These are phyloP conservation scores for Sebastolobus altivelis DNA, from an alignment of 2,797 vertebrate species.

Conservation along the genomic window DNA sequence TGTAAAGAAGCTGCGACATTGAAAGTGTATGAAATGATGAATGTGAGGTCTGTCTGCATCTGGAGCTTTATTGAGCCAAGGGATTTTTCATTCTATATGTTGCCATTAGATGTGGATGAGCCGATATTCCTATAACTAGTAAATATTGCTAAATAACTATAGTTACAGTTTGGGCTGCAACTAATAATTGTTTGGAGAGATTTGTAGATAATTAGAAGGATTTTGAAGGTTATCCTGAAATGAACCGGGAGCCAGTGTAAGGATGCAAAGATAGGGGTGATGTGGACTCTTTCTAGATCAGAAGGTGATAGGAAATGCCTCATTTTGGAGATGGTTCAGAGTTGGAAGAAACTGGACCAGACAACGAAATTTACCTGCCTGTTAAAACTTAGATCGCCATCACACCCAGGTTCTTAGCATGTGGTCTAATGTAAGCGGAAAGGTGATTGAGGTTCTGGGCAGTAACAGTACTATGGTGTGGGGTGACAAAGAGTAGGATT, in stretches of 20 bases:
- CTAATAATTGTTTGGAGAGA: background rate
- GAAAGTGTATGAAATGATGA: constrained; percentile 13
- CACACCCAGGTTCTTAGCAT: background rate
- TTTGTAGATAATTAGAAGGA: background rate
- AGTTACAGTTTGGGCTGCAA: background rate
- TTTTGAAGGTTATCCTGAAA: background rate
- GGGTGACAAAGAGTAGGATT: background rate
- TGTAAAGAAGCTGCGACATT: constrained; percentile 1
- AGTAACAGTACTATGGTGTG: background rate
- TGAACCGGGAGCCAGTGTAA: background rate
- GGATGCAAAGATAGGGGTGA: background rate
- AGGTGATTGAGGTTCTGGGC: background rate
- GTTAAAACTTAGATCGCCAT: background rate
- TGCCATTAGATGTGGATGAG: constrained; percentile 6
- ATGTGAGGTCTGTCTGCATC: background rate
- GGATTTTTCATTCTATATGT: background rate
- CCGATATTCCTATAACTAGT: background rate
- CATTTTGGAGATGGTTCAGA: no score
- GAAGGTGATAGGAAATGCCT: background rate
- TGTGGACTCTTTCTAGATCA: background rate
- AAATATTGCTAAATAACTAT: background rate
- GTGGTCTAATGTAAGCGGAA: background rate
- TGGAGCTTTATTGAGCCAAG: background rate
- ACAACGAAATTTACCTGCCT: background rate
- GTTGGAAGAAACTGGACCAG: background rate